These are phyloP conservation scores for Oreortyx pictus DNA, from an alignment of 2,797 vertebrate species.

Conservation along the genomic window DNA sequence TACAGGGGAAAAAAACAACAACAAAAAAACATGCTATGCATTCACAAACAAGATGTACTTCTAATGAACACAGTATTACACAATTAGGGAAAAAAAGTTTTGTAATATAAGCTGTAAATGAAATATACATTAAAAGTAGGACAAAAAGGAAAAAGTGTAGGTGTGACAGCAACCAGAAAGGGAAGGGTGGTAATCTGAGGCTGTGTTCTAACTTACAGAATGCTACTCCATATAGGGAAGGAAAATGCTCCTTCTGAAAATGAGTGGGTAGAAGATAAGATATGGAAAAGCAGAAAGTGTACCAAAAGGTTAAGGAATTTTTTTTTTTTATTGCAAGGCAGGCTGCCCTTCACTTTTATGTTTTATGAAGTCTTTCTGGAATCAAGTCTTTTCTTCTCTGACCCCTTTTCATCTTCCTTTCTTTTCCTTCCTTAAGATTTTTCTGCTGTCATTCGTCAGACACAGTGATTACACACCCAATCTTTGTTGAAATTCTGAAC, in stretches of 20 bases:
- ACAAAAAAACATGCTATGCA: neutral
- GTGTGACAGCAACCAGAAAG: constrained; percentile 3
- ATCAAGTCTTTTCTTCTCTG: neutral
- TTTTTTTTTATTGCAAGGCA: neutral
- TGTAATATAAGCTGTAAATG: neutral
- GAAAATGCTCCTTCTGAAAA: constrained; percentile 10
- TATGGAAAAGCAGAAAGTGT: constrained; percentile 25
- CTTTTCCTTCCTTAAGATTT: neutral
- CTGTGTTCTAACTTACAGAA: constrained; percentile 21
- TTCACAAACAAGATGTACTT: neutral
- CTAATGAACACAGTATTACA: neutral
- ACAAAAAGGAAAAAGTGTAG: neutral
- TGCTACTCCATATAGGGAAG: neutral
- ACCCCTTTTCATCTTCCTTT: neutral
- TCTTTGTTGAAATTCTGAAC: constrained; percentile 40
- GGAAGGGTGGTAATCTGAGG: neutral
- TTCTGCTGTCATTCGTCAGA: neutral
- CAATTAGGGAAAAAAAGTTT: neutral
- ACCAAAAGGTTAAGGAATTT: neutral
- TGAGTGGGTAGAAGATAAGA: neutral
- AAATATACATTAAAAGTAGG: constrained; percentile 27
- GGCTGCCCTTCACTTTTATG: neutral
- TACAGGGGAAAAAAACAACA: neutral
- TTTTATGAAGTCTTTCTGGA: neutral
- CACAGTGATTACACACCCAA: neutral